Percentiles rank a stretch among this genome's conserved stretches.
These are phyloP conservation scores for Idaea dimidiata DNA, from an alignment of 2,888 invertebrate genomes.

Conservation along the genomic window DNA sequence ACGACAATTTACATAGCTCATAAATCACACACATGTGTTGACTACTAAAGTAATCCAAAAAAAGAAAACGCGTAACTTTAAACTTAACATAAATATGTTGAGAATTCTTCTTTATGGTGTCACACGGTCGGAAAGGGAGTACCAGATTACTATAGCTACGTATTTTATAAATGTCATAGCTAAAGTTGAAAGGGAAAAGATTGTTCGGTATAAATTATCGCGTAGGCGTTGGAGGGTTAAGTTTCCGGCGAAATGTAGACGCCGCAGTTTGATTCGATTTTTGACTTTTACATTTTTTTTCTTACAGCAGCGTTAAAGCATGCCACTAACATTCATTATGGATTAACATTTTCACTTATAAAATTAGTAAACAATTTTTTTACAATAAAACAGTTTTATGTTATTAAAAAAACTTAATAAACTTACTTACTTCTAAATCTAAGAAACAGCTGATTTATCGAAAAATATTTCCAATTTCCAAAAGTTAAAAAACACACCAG, in stretches of 20 bases:
- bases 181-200: constrained; percentile 36
- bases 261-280: not conserved
- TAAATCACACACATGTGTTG: constrained; percentile 51
- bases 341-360: too few species aligned
- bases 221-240: constrained; percentile 26
- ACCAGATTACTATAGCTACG: constrained; percentile 28
- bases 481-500: too few species aligned
- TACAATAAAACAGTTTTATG: too few species aligned
- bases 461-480: too few species aligned
- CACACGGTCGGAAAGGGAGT: constrained; percentile 27
- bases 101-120: constrained; percentile 31
- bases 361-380: too few species aligned
- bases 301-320: not conserved
- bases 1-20: not conserved
- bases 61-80: constrained; percentile 18
- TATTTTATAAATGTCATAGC: constrained; percentile 33
- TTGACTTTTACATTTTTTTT: not conserved
- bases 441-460: too few species aligned
- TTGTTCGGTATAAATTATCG: constrained; percentile 31
- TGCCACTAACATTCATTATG: not conserved
- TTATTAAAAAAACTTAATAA: too few species aligned
- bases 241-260: constrained; percentile 8
- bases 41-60: constrained; percentile 44
- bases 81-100: constrained; percentile 31
- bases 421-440: too few species aligned